Conservation (phyloP, 2,797 vertebrate species). For the Simalia tracyae region DNA sequence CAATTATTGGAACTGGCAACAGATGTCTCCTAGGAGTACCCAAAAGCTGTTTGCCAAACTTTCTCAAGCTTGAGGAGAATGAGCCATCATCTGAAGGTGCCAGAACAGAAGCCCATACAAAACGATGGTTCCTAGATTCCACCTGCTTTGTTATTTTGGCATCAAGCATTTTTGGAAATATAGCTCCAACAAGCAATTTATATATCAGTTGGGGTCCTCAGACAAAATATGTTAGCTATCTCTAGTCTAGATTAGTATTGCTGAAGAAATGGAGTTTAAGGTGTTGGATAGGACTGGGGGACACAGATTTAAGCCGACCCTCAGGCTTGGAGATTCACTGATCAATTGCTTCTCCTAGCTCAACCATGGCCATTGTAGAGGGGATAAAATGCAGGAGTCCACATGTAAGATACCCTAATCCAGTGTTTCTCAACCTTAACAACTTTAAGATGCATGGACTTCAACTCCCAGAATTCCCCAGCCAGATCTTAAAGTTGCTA, state of each 20-base stretch:
- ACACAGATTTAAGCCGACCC: background rate
- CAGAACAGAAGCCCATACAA: background rate
- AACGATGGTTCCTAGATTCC: background rate
- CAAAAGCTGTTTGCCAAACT: background rate
- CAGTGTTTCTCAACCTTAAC: too few relatives aligned
- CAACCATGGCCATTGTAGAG: background rate
- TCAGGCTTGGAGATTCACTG: background rate
- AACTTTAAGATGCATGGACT: too few relatives aligned
- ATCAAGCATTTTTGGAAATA: background rate
- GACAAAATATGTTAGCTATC: background rate
- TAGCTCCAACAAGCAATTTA: background rate
- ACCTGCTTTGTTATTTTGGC: background rate
- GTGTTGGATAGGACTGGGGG: background rate
- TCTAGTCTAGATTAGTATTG: background rate
- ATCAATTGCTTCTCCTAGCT: background rate
- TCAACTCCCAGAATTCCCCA: too few relatives aligned
- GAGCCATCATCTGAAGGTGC: background rate
- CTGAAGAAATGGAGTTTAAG: background rate
- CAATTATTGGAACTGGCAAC: background rate
- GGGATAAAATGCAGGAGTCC: too few relatives aligned
- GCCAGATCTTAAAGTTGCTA: too few relatives aligned
- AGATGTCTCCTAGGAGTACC: background rate
- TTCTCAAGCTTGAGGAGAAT: background rate
- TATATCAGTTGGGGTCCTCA: background rate
- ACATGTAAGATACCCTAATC: background rate